Evolutionary conservation across 2,797 vertebrate genomes (phyloP), one percentile per base, ranked within the genome.

Genomic region (Euthynnus affinis): DNA sequence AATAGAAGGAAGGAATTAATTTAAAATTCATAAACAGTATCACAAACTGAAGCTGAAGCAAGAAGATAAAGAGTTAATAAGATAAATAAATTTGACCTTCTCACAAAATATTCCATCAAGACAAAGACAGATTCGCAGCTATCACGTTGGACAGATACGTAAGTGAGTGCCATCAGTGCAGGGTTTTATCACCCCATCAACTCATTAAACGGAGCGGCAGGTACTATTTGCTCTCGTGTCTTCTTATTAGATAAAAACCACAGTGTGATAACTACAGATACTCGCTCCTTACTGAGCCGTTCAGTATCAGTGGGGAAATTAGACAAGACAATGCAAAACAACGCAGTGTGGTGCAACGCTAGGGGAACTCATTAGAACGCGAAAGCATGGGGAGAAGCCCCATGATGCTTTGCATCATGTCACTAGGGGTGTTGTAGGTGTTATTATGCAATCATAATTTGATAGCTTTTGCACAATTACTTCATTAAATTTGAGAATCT

Each of bases 311-410:
- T 42, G 6, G 78, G 85, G 87, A 89, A 92, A 95, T 92, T 80
- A 91, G 82, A 85, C 76, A 66, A 85, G 86, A 90, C 83, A 81
- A 86, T 75, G 86, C 87, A 90, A 91, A 93, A 91, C 87, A 87
- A 74, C 79, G 52, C 89, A 85, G 82, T 87, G 85, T 89, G 90
- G 82, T 73, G 87, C 87, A 88, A 84, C 68, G 74, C 82, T 75
- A 2, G 79, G 86, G 86, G 88, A 90, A 87, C 88, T 93, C 93
- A 93, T 93, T 95, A 93, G 81, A 87, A 73, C 61, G 9, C 63
- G 63, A 40, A 85, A 84, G 76, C 81, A 65, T 71, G 83, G 83
- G 83, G 81, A 83, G 86, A 90, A 89, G 76, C 88, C 81, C 69
- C 88, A 65, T 64, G 84, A 80, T 76, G 82, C 86, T 81, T 57